Evolutionary conservation across 2,113 vertebrate species (phyloP).

Genomic region (Murina feae): DNA sequence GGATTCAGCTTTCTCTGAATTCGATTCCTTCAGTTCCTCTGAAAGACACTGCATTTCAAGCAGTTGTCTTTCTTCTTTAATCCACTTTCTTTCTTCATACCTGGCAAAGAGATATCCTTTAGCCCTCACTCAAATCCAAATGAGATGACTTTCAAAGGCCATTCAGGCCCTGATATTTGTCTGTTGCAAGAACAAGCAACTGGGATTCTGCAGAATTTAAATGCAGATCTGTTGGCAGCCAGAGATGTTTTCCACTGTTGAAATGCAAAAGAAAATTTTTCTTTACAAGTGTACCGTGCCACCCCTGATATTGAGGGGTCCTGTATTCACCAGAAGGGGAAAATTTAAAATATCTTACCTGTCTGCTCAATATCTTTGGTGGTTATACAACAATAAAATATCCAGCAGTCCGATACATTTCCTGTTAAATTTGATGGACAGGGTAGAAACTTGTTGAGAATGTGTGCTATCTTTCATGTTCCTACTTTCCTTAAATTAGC

Average conservation of each 20-base stretch:
- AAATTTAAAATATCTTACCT: slow-evolving; percentile 55
- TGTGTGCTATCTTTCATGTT: neutral
- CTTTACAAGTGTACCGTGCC: slow-evolving; percentile 35
- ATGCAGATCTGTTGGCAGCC: slow-evolving; percentile 34
- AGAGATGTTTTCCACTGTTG: slow-evolving; percentile 37
- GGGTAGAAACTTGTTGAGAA: neutral
- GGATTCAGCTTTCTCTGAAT: slow-evolving; percentile 57
- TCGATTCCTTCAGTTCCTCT: slow-evolving; percentile 1
- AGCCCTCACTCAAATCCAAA: slow-evolving; percentile 55
- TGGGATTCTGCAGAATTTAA: slow-evolving; percentile 58
- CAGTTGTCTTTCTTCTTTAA: slow-evolving; percentile 62
- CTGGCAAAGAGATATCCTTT: slow-evolving; percentile 48
- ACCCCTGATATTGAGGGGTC: neutral
- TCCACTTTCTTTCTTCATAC: slow-evolving; percentile 48
- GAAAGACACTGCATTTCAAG: slow-evolving; percentile 67
- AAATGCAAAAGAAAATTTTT: slow-evolving; percentile 52
- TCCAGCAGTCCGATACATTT: slow-evolving; percentile 30
- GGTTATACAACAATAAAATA: slow-evolving; percentile 64
- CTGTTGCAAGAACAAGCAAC: slow-evolving; percentile 57
- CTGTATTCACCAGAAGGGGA: slow-evolving; percentile 45
- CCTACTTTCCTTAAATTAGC: slow-evolving; percentile 45
- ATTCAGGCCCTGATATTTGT: slow-evolving; percentile 1
- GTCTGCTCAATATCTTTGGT: slow-evolving; percentile 48
- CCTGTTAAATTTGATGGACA: slow-evolving; percentile 45
- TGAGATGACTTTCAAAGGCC: slow-evolving; percentile 58